A percentile compares a stretch with the other conserved stretches of the same genome.
These are phyloP conservation scores for Gastracanthus pulcherrimus DNA, from an alignment of 2,888 invertebrate genomes.

Conservation along the genomic window DNA sequence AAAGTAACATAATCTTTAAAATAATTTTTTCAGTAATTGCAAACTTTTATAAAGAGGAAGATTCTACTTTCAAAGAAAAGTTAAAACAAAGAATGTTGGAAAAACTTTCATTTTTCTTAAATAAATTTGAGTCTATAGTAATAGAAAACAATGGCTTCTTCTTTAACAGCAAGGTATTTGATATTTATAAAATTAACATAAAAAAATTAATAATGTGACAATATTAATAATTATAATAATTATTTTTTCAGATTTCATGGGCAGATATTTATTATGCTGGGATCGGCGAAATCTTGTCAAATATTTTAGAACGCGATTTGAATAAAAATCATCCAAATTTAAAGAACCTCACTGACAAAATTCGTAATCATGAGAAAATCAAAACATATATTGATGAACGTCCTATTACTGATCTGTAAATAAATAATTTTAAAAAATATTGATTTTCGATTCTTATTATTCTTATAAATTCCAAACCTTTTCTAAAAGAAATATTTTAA, in stretches of 20 bases:
- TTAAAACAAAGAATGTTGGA: slow-evolving; percentile 65
- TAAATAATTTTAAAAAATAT: neutral
- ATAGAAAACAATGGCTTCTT: slow-evolving; percentile 71
- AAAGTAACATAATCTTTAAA: neutral
- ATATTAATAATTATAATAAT: slow-evolving; percentile 5
- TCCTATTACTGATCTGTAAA: slow-evolving; percentile 60
- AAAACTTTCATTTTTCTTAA: slow-evolving; percentile 64
- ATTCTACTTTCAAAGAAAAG: slow-evolving; percentile 64
- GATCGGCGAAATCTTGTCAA: slow-evolving; percentile 72
- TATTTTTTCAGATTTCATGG: slow-evolving; percentile 77
- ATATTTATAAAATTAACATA: neutral
- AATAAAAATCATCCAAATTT: slow-evolving; percentile 76
- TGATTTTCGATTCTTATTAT: neutral
- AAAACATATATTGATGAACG: slow-evolving; percentile 75
- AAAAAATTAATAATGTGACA: neutral
- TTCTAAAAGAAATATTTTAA: neutral
- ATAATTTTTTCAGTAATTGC: slow-evolving; percentile 62
- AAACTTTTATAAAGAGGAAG: slow-evolving; percentile 67
- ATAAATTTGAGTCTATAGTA: slow-evolving; percentile 68
- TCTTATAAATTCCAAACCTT: neutral
- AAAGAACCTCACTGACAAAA: slow-evolving; percentile 75
- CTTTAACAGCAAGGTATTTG: slow-evolving; percentile 69
- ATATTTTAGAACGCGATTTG: slow-evolving; percentile 67
- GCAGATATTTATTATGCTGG: slow-evolving; percentile 77
- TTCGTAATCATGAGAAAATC: slow-evolving; percentile 74